phyloP scores from a whole-genome alignment of 2,797 vertebrate genomes.

The Alosa sapidissima region DNA sequence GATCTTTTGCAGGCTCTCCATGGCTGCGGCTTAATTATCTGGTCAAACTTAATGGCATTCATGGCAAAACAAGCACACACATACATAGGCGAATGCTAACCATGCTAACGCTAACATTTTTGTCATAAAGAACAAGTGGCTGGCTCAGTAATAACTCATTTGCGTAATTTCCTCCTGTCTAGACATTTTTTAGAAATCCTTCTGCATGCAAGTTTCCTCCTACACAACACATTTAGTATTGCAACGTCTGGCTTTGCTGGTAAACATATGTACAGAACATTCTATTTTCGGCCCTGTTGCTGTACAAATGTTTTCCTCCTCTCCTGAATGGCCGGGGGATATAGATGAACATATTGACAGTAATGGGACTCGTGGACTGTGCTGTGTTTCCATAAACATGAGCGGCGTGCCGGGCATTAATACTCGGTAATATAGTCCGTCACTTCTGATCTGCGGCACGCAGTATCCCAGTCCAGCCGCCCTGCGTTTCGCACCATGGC shows the following conservation, averaged over 20 bases:
- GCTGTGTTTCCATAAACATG: conserved; percentile 40
- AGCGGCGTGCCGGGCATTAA: conserved; percentile 21
- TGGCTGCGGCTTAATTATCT: not conserved
- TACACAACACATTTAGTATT: not conserved
- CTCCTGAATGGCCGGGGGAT: conserved; percentile 30
- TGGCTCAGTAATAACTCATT: not conserved
- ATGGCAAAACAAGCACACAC: not conserved
- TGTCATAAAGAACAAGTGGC: not conserved
- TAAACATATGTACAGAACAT: not conserved
- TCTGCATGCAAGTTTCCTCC: not conserved
- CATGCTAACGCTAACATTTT: not conserved
- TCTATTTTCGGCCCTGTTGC: not conserved
- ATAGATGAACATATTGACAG: conserved; percentile 40
- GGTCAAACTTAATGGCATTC: not conserved
- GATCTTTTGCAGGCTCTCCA: too few species aligned
- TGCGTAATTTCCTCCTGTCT: not conserved
- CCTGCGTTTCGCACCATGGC: conserved; percentile 1
- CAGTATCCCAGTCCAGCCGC: conserved; percentile 22
- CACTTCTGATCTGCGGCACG: conserved; percentile 27
- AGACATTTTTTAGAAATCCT: not conserved
- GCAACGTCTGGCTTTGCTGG: not conserved
- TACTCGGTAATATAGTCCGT: conserved; percentile 37
- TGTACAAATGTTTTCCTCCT: not conserved
- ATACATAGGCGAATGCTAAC: not conserved
- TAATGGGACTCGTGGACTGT: conserved; percentile 36